phyloP scores from a whole-genome alignment of 2,888 invertebrate species.

The Formica aserva region DNA sequence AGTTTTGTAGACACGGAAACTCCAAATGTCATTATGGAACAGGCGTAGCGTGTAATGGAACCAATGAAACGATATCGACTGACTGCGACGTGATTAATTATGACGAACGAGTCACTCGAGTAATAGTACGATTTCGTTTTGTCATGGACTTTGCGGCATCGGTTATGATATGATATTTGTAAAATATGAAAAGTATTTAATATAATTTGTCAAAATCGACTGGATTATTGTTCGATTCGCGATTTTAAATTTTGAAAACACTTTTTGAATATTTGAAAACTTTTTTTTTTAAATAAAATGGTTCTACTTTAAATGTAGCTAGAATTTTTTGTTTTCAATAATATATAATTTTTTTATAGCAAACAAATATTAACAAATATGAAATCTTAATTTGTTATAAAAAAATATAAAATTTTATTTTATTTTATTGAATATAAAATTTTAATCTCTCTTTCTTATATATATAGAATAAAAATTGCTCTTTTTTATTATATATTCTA shows the following conservation, averaged over 20 bases:
- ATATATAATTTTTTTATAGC: background rate
- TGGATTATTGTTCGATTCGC: background rate
- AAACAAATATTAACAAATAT: background rate
- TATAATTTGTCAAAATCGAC: background rate
- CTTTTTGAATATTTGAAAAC: background rate
- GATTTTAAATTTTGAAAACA: constrained; percentile 4
- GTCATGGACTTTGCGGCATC: background rate
- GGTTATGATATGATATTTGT: background rate
- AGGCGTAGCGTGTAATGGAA: constrained; percentile 48
- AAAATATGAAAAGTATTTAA: background rate
- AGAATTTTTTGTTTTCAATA: background rate
- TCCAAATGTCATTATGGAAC: constrained; percentile 36
- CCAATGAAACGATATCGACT: constrained; percentile 63
- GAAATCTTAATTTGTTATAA: background rate
- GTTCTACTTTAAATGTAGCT: background rate
- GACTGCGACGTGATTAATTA: constrained; percentile 67
- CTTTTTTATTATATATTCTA: background rate
- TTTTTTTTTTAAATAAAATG: background rate
- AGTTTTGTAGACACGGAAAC: constrained; percentile 23
- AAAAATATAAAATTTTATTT: background rate
- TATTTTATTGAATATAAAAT: constrained; percentile 3
- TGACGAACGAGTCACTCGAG: constrained; percentile 48
- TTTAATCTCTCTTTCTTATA: background rate
- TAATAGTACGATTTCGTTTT: constrained; percentile 3
- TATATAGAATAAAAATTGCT: background rate